Base-by-base conservation (phyloP, 2,113 vertebrate species). In the Polyodon spathula region DNA sequence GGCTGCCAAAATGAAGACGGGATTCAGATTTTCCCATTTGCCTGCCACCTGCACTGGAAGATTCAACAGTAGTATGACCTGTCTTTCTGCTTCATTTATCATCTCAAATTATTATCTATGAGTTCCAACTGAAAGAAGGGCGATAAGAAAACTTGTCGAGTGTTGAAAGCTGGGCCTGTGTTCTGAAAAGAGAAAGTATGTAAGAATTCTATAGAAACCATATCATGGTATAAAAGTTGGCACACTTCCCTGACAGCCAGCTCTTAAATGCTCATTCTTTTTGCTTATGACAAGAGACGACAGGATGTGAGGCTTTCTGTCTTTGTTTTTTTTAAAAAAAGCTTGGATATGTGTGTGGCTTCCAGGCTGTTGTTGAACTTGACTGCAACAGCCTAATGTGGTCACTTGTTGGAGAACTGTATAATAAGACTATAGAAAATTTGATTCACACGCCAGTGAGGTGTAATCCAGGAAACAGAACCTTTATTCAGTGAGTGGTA, bases 71-170 rank as follows among this genome's bases (percentile, higher is more conserved):
- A 75, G 78, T 76, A 71, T 76, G 76, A 77, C 80, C 80, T 73
- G 72, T 82, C 81, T 88, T 86, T 70, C 82, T 0, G 66, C 76
- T 84, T 83, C 77, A 65, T 85, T 87, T 85, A 78, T 86, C 63
- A 56, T 78, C 73, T 79, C 76, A 80, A 78, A 42, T 68, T 86
- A 74, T 74, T 71, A 66, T 77, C 73, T 78, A 69, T 81, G 84
- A 85, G 80, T 66, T 27, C 62, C 42, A 71, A 69, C 76, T 88
- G 78, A 83, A 77, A 77, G 74, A 76, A 66, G 73, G 64, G 73
- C 82, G 76, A 88, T 86, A 84, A 76, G 61, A 62, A 76, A 79
- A 64, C 71, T 74, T 39, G 17, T 73, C 51, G 81, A 72, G 76
- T 80, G 78, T 72, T 77, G 85, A 85, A 79, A 84, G 81, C 77